Evolutionary conservation across 1,140 invertebrate genomes (phyloP).

Genomic region (Lineus longissimus): DNA sequence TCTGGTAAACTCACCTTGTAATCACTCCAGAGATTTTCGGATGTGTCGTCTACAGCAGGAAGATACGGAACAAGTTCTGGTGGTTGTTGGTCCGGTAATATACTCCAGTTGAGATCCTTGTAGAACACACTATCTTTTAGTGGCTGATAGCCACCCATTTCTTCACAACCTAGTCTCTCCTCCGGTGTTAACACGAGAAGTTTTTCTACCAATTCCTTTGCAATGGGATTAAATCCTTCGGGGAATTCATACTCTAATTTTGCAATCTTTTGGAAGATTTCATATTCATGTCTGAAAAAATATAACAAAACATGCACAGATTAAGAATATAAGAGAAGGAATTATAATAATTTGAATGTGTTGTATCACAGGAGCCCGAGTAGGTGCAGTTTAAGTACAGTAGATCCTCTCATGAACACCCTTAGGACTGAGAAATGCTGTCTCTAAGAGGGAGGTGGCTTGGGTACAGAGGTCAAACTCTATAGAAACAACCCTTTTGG

Average conservation of each 20-base stretch:
- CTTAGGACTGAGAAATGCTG: too few species aligned
- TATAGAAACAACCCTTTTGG: too few species aligned
- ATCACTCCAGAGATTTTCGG: slow-evolving; percentile 63
- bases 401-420: too few species aligned
- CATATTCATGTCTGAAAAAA: slow-evolving; percentile 78
- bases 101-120: slow-evolving; percentile 76
- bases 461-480: too few species aligned
- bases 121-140: slow-evolving; percentile 86
- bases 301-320: slow-evolving; percentile 13
- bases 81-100: slow-evolving; percentile 71
- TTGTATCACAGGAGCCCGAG: not conserved
- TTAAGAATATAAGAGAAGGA: slow-evolving; percentile 8
- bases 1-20: slow-evolving; percentile 29
- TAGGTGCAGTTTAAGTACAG: not conserved
- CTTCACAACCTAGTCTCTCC: slow-evolving; percentile 74
- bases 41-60: slow-evolving; percentile 69
- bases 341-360: slow-evolving; percentile 11
- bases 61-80: slow-evolving; percentile 77
- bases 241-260: slow-evolving; percentile 90
- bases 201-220: slow-evolving; percentile 82
- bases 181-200: slow-evolving; percentile 70
- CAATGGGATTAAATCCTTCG: slow-evolving; percentile 77
- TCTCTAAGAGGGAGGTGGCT: too few species aligned
- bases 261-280: slow-evolving; percentile 94
- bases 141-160: slow-evolving; percentile 68